Evolutionary conservation across 1,140 invertebrate species (phyloP), one percentile per base, ranked within the genome.

Genomic region (Procambarus clarkii): DNA sequence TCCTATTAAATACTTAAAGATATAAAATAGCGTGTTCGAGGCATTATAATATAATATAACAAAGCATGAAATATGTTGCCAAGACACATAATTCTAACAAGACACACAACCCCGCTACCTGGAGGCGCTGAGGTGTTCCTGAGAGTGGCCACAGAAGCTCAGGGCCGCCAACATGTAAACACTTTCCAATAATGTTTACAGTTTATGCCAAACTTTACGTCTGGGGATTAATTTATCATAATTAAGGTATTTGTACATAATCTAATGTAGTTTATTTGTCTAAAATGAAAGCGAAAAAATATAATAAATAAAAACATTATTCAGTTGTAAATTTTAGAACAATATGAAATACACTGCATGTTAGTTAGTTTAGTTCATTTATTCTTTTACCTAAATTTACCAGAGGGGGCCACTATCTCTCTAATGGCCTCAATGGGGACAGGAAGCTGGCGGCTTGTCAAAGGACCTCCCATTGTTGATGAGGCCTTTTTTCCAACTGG

Each of bases 131-230:
- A 15, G 60, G 4, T 13, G 54, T 64, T 15, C 15, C 69, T 34
- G 69, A 74, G 69, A 8, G 11, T 58, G 11, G 3, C 18, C 11
- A 11, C 64, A 15, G 1, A 34, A 21, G n/a, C 34, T 74, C 69
- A 74, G 34, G 69, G 69, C 34, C n/a, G 15, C n/a, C n/a, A 74
- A 74, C 13, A 74, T 74, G 69, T 74, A 74, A 74, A 74, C 69
- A 74, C 24, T 4, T 74, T 24, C 69, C 69, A 74, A 34, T 74
- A 74, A 74, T 74, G 11, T 34, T 18, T 34, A 9, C 7, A 1
- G 7, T 24, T 74, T 34, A 74, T 4, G 11, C 13, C 3, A 64
- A 64, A 2, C 18, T 18, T 58, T 21, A 18, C 21, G 0, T 64
- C 4, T 2, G 18, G 0, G 18, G 13, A 54, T 54, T 64, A 64